Evolutionary conservation across 2,113 vertebrate genomes (phyloP), one percentile per base, ranked within the genome.

Genomic region (Tetrax tetrax): DNA sequence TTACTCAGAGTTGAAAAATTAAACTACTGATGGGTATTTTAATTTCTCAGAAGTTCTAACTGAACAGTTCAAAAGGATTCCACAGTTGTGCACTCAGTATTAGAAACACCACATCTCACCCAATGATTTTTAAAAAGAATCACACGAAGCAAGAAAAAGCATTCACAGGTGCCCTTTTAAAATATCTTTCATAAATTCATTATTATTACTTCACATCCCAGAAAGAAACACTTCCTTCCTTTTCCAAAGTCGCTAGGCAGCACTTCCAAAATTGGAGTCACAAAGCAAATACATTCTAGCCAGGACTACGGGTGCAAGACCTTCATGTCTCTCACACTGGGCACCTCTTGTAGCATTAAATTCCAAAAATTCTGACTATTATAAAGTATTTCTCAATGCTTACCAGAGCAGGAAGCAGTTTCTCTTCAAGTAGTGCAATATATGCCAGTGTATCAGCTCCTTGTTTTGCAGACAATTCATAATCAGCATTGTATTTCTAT

Each of bases 381-480:
- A 70, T 29, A 7, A 85, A 75, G 31, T 29, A 95, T 65, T 90
- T 70, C 64, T 53, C 77, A 77, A 27, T 63, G 78, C 92, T 98
- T 97, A 99, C 99, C 98, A 99, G 75, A 93, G 99, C 99, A 90
- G 99, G 99, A 86, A 97, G 98, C 22, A 99, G 98, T 59, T 99
- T 99, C 96, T 99, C 99, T 96, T 99, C 99, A 43, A 99, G 98
- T n/a, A 99, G 97, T 59, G 99, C 99, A 50, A 99, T 98, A 93
- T 99, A 99, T 11, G 99, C 99, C 98, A 99, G 97, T 4, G 99
- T 99, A 96, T 99, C 99, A 71, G 99, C 99, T 77, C 99, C 99
- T 98, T 99, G 98, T 95, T 99, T 99, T 83, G 99, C 98, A 63
- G 99, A 98, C 86, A 99, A 97, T 64, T 99, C 98, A 97, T 98